Conservation (phyloP, 53 echinoderm and acorn worm species). For the Apostichopus leukothele region DNA sequence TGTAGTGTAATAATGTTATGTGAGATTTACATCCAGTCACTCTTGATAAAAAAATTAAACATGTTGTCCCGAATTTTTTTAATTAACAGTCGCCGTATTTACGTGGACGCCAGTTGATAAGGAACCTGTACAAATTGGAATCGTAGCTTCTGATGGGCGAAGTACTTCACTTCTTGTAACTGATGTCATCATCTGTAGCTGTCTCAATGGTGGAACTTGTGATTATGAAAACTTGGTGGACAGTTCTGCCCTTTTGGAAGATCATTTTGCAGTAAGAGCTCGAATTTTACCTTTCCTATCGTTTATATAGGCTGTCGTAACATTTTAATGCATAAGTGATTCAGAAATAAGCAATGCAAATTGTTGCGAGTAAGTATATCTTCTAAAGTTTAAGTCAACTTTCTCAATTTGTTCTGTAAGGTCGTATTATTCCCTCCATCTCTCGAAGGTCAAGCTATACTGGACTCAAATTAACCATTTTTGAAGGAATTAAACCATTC, state of each 20-base stretch:
- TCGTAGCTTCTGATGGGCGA: constrained; percentile 69
- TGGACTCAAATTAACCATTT: no score
- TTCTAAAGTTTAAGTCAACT: no score
- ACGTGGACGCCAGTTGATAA: constrained; percentile 71
- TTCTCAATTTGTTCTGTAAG: no score
- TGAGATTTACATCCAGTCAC: no score
- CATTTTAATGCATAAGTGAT: no score
- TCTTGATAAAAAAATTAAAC: no score
- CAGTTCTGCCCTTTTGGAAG: constrained; percentile 59
- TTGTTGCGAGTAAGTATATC: no score
- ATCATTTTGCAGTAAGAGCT: constrained; percentile 76
- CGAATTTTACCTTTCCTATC: neutral
- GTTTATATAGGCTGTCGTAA: neutral
- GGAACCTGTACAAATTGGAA: constrained; percentile 55
- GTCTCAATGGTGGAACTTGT: constrained; percentile 84
- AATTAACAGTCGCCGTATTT: constrained; percentile 47
- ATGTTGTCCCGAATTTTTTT: neutral
- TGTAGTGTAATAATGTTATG: no score
- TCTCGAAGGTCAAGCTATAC: no score
- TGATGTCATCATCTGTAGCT: constrained; percentile 72
- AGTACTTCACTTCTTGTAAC: constrained; percentile 58
- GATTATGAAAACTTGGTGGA: constrained; percentile 64
- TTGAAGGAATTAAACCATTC: no score
- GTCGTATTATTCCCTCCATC: no score
- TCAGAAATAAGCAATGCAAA: no score